Base-by-base conservation (phyloP, 2,888 invertebrate genomes). In the Andrena haemorrhoa region DNA sequence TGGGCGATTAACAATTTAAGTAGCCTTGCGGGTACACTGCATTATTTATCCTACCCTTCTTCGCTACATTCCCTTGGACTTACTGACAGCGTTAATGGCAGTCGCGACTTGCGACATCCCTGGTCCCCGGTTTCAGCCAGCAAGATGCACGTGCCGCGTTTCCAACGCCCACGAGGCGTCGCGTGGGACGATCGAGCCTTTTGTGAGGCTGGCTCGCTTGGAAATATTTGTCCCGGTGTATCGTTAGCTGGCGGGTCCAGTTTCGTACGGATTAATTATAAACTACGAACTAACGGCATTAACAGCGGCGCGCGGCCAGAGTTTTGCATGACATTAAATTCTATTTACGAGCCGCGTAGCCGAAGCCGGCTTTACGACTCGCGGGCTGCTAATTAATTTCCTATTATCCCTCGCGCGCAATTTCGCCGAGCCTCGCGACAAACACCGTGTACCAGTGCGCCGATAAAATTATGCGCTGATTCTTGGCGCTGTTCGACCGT, bases 271-370 rank as follows among this genome's bases (percentile, higher is more conserved):
- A 82, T 82, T 79, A 82, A 71, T 79, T 74, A 65, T 65, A 75
- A 70, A 75, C 64, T 75, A 66, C 71, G 61, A 69, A 53, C 49
- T 69, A 78, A 66, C 53, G 70, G 74, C 70, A 66, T 79, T 74
- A 69, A 47, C 33, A 56, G 56, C 56, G 10, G 41, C 53, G 29
- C 60, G 53, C 56, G 31, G 23, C 26, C 29, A 26, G 65, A 82
- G 53, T 80, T 82, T 68, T 70, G 61, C 74, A 65, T 70, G n/a
- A 16, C 70, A 80, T 80, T 82, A 74, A 78, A 78, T 68, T 66
- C 71, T 56, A 71, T 66, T 80, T 79, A 71, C n/a, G 75, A 35
- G 41, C 31, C 23, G 47, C 47, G 10, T 33, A 16, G 33, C 66
- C 23, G 71, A 53, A 49, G 20, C 69, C 33, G 20, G 65, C 51